phyloP scores from a whole-genome alignment of 2,888 invertebrate species.

The Aphodius granarius region DNA sequence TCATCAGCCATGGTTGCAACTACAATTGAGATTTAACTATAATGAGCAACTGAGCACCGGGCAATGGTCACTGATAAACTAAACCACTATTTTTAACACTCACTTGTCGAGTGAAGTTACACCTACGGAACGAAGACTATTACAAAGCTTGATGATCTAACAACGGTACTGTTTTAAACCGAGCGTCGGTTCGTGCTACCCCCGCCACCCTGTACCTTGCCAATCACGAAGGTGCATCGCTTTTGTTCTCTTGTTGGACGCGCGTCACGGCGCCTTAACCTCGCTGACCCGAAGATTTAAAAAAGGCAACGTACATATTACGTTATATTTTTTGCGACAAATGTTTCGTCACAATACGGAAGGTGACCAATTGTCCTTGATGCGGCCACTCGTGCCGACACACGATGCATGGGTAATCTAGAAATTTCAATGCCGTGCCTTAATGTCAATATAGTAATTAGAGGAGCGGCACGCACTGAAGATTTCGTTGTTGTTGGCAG shows the following conservation, averaged over 20 bases:
- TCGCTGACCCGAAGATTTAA: slow-evolving; percentile 31
- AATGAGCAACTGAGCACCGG: neutral
- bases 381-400: neutral
- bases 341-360: neutral
- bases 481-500: slow-evolving; percentile 38
- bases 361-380: neutral
- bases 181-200: slow-evolving; percentile 38
- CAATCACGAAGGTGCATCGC: slow-evolving; percentile 43
- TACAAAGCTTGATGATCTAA: slow-evolving; percentile 42
- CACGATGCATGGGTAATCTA: slow-evolving; percentile 19
- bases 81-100: slow-evolving; percentile 27
- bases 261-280: slow-evolving; percentile 32
- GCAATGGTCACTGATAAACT: slow-evolving; percentile 20
- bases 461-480: slow-evolving; percentile 28
- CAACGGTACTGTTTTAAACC: slow-evolving; percentile 48
- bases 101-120: slow-evolving; percentile 24
- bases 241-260: slow-evolving; percentile 30
- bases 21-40: neutral
- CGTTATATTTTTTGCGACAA: neutral
- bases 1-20: slow-evolving; percentile 34
- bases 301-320: neutral
- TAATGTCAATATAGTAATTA: slow-evolving; percentile 46
- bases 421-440: slow-evolving; percentile 36
- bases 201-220: slow-evolving; percentile 45
- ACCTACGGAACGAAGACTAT: slow-evolving; percentile 37